Conservation (phyloP, 2,888 invertebrate species). For the Cryptosula pallasiana region DNA sequence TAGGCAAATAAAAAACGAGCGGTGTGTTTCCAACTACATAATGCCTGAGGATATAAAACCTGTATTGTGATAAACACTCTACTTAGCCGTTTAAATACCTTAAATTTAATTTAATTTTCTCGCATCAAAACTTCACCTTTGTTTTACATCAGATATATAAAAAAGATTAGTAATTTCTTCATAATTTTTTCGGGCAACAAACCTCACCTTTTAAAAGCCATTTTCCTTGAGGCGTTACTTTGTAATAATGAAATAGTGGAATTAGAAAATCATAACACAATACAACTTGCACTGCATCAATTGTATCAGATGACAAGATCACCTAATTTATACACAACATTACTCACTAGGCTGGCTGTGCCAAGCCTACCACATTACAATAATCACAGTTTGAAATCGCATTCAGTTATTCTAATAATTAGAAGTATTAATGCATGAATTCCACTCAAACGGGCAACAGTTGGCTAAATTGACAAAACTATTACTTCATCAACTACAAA, state of each 20-base stretch:
- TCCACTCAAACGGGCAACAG: too few species aligned
- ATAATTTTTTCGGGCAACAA: not conserved
- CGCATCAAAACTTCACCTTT: too few species aligned
- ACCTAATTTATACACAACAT: not conserved
- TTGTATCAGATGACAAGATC: not conserved
- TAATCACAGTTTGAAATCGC: not conserved
- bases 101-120: not conserved
- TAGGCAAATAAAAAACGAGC: constrained; percentile 10
- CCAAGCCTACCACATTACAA: not conserved
- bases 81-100: not conserved
- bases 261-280: not conserved
- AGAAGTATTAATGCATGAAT: too few species aligned
- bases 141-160: too few species aligned
- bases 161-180: not conserved
- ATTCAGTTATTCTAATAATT: not conserved
- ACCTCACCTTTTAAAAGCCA: not conserved
- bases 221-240: not conserved
- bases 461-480: too few species aligned
- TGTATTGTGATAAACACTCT: not conserved
- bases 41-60: not conserved
- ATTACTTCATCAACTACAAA: too few species aligned
- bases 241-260: not conserved
- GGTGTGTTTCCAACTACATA: not conserved
- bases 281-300: not conserved
- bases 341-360: not conserved